A percentile compares a stretch with the other conserved stretches of the same genome.
Conservation (phyloP, 2,888 invertebrate genomes). For the Geotrupes spiniger region DNA sequence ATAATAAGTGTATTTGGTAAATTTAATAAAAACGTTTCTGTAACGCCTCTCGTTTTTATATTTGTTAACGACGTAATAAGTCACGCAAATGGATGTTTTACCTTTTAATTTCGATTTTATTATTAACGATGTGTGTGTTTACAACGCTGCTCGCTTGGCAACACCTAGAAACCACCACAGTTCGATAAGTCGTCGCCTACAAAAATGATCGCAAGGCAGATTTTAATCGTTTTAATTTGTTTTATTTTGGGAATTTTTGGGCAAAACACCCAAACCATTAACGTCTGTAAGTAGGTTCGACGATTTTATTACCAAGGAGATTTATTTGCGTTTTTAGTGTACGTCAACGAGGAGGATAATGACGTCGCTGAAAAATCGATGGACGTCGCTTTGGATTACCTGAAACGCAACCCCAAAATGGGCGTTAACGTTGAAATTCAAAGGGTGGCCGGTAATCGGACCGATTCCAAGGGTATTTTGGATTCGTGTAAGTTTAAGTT, state of each 20-base stretch:
- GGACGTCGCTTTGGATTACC: constrained; percentile 68
- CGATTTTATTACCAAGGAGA: background rate
- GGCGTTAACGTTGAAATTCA: constrained; percentile 63
- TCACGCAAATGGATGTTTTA: too few species aligned
- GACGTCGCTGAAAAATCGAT: constrained; percentile 68
- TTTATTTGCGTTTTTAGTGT: constrained; percentile 56
- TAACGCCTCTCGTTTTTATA: too few species aligned
- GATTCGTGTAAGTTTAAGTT: constrained; percentile 60
- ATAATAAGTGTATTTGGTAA: too few species aligned
- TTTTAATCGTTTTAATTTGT: constrained; percentile 8
- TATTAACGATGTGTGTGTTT: constrained; percentile 35
- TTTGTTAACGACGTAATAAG: too few species aligned
- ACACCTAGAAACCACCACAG: constrained; percentile 19
- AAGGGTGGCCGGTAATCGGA: constrained; percentile 66
- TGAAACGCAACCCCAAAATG: constrained; percentile 66
- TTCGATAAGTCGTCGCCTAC: background rate
- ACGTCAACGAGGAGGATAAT: constrained; percentile 73
- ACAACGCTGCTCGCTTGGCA: constrained; percentile 34
- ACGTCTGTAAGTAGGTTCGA: constrained; percentile 62
- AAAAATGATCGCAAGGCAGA: background rate
- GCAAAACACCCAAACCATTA: constrained; percentile 72
- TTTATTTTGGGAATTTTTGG: constrained; percentile 6
- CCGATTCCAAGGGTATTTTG: constrained; percentile 68
- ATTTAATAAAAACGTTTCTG: too few species aligned
- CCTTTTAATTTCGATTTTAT: too few species aligned